These are phyloP conservation scores for Mylabris phalerata DNA, from an alignment of 1,140 invertebrate species.

Conservation along the genomic window DNA sequence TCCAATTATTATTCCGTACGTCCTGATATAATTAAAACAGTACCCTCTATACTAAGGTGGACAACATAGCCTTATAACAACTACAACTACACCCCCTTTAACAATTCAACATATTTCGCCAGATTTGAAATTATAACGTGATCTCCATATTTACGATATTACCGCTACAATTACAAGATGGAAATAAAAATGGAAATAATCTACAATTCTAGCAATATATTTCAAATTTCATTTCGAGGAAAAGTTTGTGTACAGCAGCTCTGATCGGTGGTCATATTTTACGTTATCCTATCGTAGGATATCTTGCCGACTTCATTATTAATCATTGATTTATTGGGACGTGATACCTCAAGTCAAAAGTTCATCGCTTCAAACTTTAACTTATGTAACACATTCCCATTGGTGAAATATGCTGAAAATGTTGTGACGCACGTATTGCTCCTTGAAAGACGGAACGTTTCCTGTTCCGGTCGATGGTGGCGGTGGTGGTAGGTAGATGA, in stretches of 20 bases:
- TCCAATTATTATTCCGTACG: constrained; percentile 32
- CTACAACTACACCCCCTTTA: too few species aligned
- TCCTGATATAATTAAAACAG: constrained; percentile 26
- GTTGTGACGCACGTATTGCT: constrained; percentile 10
- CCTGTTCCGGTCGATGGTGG: neutral
- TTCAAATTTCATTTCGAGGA: too few species aligned
- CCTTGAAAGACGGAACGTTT: constrained; percentile 4
- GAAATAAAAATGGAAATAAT: too few species aligned
- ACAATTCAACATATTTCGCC: too few species aligned
- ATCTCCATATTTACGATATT: too few species aligned
- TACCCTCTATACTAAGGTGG: neutral
- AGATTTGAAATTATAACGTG: too few species aligned
- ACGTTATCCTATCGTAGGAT: too few species aligned
- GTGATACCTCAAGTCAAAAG: constrained; percentile 4
- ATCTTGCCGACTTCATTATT: constrained; percentile 5
- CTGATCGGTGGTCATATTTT: too few species aligned
- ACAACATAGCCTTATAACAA: neutral
- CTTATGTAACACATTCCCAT: constrained; percentile 2
- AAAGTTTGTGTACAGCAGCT: too few species aligned
- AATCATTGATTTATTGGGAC: constrained; percentile 12
- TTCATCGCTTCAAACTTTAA: constrained; percentile 12
- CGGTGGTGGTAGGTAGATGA: too few species aligned
- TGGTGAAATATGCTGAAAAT: constrained; percentile 4
- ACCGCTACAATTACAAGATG: too few species aligned
- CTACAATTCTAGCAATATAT: too few species aligned